Conservation (phyloP, 1,140 invertebrate species). For the Sarcophaga peregrina region DNA sequence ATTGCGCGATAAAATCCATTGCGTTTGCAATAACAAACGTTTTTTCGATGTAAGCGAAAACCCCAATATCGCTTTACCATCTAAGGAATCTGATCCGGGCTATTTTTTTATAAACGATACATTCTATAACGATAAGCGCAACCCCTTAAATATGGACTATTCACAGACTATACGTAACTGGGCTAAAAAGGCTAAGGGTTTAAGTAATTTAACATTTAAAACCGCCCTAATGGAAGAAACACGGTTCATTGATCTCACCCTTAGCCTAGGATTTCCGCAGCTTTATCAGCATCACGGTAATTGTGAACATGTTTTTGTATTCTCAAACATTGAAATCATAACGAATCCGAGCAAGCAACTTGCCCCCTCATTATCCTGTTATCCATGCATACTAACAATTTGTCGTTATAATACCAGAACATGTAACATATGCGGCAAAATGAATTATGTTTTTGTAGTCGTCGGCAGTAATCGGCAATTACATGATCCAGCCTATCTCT, state of each 20-base stretch:
- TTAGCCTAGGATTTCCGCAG: constrained; percentile 78
- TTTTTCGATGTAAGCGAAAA: constrained; percentile 73
- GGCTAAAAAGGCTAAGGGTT: constrained; percentile 68
- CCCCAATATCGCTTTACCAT: constrained; percentile 66
- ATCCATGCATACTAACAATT: constrained; percentile 69
- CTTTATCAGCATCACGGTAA: constrained; percentile 89
- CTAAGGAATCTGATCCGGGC: constrained; percentile 70
- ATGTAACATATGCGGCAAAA: constrained; percentile 70
- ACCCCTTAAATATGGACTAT: constrained; percentile 72
- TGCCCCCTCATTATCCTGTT: constrained; percentile 56
- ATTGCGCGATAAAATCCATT: constrained; percentile 76
- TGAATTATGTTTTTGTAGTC: constrained; percentile 72
- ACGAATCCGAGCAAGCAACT: constrained; percentile 49
- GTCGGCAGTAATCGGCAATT: constrained; percentile 71
- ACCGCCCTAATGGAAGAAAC: constrained; percentile 72
- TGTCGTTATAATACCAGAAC: constrained; percentile 63
- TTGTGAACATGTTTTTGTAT: constrained; percentile 87
- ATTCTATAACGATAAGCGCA: constrained; percentile 81
- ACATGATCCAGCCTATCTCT: constrained; percentile 76
- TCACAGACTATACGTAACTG: constrained; percentile 75
- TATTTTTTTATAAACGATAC: constrained; percentile 83
- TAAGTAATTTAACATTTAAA: constrained; percentile 70
- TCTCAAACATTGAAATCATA: constrained; percentile 77
- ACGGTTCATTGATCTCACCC: constrained; percentile 72
- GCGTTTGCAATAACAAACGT: constrained; percentile 74